Evolutionary conservation across 2,113 vertebrate species (phyloP), one percentile per base, ranked within the genome.

Genomic region (Motacilla tschutschensis): DNA sequence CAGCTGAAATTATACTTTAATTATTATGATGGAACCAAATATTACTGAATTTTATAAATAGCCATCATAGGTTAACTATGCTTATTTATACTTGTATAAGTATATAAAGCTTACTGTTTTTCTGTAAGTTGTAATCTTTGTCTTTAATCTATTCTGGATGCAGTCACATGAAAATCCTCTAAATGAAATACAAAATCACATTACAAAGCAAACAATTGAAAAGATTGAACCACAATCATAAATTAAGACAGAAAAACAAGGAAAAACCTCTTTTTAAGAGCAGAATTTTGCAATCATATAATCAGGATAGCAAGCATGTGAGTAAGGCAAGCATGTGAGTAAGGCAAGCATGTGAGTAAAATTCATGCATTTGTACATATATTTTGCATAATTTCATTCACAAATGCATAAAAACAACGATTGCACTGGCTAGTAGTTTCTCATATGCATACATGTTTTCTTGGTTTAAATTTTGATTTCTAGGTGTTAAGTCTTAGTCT

Each of bases 81-180:
- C 2, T 55, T 60, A 28, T 46, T 67, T 22, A 5, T 67, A 64
- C 3, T 11, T 43, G 2, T 25, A 24, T 29, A 46, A 2, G 12
- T 71, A 21, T 48, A 40, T 29, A 72, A 26, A 54, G 6, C 18
- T 31, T 82, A 9, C 6, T 22, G 6, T 2, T 80, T 83, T 69
- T 31, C 28, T 57, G 14, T 4, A 76, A 46, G 44, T 67, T 71
- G 46, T 35, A 11, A 31, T 36, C 5, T 62, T 29, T 64, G 12
- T 5, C 29, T 70, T 85, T 63, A 77, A 33, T 81, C 18, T 73
- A 0, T 58, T 90, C 8, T 59, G 21, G 6, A 22, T 58, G 21
- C 4, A 16, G 33, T 70, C 12, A 21, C 0, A 0, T 31, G 10
- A 78, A 10, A 43, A 20, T 77, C 8, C 19, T 40, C 19, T 58